Conservation (phyloP, 37 sponge, comb jelly and placozoan genomes). For the Geodia barretti region DNA sequence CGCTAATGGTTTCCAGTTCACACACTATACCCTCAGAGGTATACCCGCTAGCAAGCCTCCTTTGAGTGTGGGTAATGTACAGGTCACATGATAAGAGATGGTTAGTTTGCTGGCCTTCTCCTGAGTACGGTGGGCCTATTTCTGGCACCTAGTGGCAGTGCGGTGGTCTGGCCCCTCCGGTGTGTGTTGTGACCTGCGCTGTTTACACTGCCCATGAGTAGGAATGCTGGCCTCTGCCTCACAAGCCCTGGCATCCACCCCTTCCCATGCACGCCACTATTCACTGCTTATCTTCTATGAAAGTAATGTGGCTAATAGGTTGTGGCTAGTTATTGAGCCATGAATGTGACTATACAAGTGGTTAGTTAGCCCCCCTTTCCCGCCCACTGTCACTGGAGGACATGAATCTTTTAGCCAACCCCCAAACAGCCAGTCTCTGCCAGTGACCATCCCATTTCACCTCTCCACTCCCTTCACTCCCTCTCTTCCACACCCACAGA, state of each 20-base stretch:
- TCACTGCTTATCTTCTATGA: not conserved
- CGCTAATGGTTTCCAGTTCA: too few relatives aligned
- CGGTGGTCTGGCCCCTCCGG: too few relatives aligned
- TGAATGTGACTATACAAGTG: not conserved
- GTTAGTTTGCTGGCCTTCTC: too few relatives aligned
- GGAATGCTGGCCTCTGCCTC: too few relatives aligned
- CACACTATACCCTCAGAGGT: too few relatives aligned
- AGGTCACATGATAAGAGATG: too few relatives aligned
- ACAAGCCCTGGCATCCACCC: constrained; percentile 1
- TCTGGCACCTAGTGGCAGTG: too few relatives aligned
- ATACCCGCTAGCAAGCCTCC: too few relatives aligned
- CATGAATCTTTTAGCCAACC: not conserved
- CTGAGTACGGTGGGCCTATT: too few relatives aligned
- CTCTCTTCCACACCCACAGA: constrained; percentile 10
- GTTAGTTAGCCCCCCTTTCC: not conserved
- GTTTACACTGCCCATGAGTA: not conserved
- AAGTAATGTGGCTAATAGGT: not conserved
- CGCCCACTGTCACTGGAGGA: not conserved
- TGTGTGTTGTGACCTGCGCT: not conserved
- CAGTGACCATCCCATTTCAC: not conserved
- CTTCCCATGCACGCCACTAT: not conserved
- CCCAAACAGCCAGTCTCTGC: not conserved
- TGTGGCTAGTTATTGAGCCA: not conserved
- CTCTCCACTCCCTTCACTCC: not conserved
- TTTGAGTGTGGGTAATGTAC: too few relatives aligned